Conservation (phyloP, 2,888 invertebrate genomes). For the Dicycla oo region DNA sequence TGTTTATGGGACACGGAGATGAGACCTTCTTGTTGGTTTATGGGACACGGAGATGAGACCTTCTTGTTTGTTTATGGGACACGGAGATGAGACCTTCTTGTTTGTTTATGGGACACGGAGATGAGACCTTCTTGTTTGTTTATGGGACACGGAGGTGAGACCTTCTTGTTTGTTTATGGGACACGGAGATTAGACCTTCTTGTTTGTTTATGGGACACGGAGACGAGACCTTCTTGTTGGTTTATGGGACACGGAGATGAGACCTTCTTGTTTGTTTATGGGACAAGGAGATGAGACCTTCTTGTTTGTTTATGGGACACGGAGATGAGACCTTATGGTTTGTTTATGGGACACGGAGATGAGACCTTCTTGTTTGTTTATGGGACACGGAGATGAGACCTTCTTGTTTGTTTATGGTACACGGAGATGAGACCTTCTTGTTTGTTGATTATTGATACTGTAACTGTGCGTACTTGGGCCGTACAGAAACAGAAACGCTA, state of each 20-base stretch:
- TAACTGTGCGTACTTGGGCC: no score
- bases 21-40: background rate
- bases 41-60: background rate
- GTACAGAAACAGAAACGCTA: no score
- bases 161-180: background rate
- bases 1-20: no score
- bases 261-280: background rate
- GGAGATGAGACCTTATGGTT: background rate
- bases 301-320: background rate
- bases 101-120: constrained; percentile 2
- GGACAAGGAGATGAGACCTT: background rate
- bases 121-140: background rate
- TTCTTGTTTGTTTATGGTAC: background rate
- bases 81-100: background rate
- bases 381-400: background rate
- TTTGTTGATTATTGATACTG: background rate
- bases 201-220: background rate
- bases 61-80: background rate
- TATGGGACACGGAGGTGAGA: background rate
- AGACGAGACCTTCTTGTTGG: background rate
- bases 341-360: no score
- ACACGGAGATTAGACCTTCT: background rate
- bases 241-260: no score
- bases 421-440: background rate
- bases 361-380: background rate